Base-by-base conservation (phyloP, 2,113 vertebrate genomes). In the Corythoichthys intestinalis region DNA sequence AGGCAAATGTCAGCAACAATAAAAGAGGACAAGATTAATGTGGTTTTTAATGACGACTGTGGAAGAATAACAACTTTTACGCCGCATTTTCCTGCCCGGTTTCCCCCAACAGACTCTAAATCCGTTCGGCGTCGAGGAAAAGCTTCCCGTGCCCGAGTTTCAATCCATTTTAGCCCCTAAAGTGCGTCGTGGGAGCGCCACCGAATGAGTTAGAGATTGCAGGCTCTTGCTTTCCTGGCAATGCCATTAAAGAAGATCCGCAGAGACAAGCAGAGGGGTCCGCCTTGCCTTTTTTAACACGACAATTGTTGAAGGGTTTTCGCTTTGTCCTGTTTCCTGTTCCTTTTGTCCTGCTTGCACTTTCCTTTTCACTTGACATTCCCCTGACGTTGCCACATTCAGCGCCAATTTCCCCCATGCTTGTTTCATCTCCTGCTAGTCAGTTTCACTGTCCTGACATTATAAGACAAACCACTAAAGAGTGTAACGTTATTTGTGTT, bases 81-180 rank as follows among this genome's bases (percentile, higher is more conserved):
- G n/a, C 39, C 9, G n/a, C 59, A n/a, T 20, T 62, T 62, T 46
- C 10, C 39, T 62, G 39, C 60, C n/a, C 4, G 44, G 60, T n/a
- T 62, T 57, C 70, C 17, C 48, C 58, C 58, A 66, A 48, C 70
- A 75, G 54, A 39, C 41, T 58, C 80, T 75, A 70, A 73, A 87
- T 77, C 67, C 53, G 74, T 74, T 78, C 52, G 72, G 65, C 67
- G 66, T 78, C 67, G 70, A 70, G 41, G 62, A 74, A 77, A 81
- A 81, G 73, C 77, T 80, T 81, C 80, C 71, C 74, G 71, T 38
- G 57, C 67, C 74, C 1, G 12, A 72, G 73, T 83, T 85, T 71
- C 81, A 76, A 85, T 86, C 83, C 76, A 83, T 85, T 86, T 79
- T 74, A 68, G 68, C 67, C 60, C 48, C 71, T 84, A 78, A 88